Evolutionary conservation across 2,113 vertebrate species (phyloP), one percentile per base, ranked within the genome.

Genomic region (Pseudopipra pipra): DNA sequence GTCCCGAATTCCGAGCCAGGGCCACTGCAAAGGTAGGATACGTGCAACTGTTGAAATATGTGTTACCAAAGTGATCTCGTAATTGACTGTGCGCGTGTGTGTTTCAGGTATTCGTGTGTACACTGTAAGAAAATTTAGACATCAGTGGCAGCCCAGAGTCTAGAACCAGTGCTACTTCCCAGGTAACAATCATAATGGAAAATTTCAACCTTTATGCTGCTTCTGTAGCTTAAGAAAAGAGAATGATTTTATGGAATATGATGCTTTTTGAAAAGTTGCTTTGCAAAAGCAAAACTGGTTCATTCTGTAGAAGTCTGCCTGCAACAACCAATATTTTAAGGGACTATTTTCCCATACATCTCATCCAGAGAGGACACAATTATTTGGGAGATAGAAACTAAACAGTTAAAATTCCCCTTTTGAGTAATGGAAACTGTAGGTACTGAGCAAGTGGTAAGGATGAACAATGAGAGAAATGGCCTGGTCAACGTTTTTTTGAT

Each of bases 1-100:
- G 99, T 92, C 99, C 99, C 2, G 99, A 99, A 95, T 99, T 99
- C 98, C 99, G 99, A 97, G 99, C 99, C 43, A 99, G 99, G 93
- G 99, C 99, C 90, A 99, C 99, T 27, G 99, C 99, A 76, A 99
- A 99, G 99, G 99, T 99, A 98, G 98, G 98, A 77, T 22, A 80
- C 55, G 89, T 96, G 87, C 87, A 97, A 89, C 95, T 98, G 97
- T 95, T 94, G 97, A 98, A 95, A 93, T 96, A 84, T 3, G 46
- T 93, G 91, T 89, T 96, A 92, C 89, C 95, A 75, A 97, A 97
- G 97, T 98, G 96, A 97, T 95, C 96, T 89, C 98, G 98, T 98
- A 98, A 98, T 98, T 98, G 98, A 98, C 86, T 98, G 98, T 98
- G 98, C 97, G 97, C 97, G 97, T 98, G 98, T 98, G 97, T 98